Conservation (phyloP, 2,797 vertebrate species). For the Siniperca obscura region DNA sequence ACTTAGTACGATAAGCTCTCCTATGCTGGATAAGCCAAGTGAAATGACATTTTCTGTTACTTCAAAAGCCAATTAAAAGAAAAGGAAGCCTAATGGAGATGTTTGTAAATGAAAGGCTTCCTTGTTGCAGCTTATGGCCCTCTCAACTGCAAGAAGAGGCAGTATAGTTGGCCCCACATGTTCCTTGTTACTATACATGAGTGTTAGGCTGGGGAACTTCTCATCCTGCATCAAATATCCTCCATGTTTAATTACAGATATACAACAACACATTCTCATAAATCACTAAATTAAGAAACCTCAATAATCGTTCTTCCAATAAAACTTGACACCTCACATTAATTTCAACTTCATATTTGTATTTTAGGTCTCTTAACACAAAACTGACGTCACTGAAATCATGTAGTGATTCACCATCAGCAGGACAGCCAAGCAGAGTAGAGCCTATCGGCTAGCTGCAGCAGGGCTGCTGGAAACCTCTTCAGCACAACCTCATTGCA, state of each 20-base stretch:
- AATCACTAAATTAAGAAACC: slow-evolving; percentile 19
- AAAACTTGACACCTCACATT: slow-evolving; percentile 31
- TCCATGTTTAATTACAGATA: slow-evolving; percentile 26
- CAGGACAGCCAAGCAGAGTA: slow-evolving; percentile 50
- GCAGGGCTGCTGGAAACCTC: slow-evolving; percentile 78
- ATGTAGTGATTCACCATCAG: slow-evolving; percentile 68
- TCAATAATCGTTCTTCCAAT: slow-evolving; percentile 24
- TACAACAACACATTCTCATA: slow-evolving; percentile 17
- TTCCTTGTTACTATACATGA: slow-evolving; percentile 23
- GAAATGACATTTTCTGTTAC: slow-evolving; percentile 77
- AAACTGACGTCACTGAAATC: slow-evolving; percentile 58
- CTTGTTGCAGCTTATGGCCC: slow-evolving; percentile 54
- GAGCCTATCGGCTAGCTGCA: slow-evolving; percentile 62
- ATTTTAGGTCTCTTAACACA: slow-evolving; percentile 46
- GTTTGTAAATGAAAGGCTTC: slow-evolving; percentile 69
- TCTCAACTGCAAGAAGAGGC: slow-evolving; percentile 31
- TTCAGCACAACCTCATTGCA: slow-evolving; percentile 76
- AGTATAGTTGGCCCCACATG: slow-evolving; percentile 7
- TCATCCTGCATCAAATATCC: slow-evolving; percentile 19
- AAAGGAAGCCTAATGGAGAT: slow-evolving; percentile 63
- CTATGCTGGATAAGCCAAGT: slow-evolving; percentile 70
- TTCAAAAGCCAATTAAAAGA: slow-evolving; percentile 75
- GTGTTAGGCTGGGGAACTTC: slow-evolving; percentile 16
- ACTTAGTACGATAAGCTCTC: slow-evolving; percentile 78
- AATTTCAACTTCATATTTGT: slow-evolving; percentile 32